A percentile compares a stretch with the other conserved stretches of the same genome.
phyloP scores from a whole-genome alignment of 2,113 vertebrate species.

The Gasterosteus aculeatus region DNA sequence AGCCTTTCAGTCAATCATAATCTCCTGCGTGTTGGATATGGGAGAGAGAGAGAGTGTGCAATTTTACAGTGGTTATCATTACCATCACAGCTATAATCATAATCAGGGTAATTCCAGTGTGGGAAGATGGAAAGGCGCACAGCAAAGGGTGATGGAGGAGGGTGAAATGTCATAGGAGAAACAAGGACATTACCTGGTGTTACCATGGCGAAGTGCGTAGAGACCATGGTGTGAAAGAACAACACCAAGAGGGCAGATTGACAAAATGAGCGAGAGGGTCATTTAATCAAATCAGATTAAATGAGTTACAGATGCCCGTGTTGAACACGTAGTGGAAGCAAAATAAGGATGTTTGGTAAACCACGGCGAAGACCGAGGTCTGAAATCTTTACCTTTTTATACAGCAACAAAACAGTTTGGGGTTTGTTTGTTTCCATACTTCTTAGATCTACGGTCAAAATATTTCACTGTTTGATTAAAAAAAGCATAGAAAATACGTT shows the following conservation, averaged over 20 bases:
- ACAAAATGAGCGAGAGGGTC: slow-evolving; percentile 26
- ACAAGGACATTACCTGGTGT: slow-evolving; percentile 60
- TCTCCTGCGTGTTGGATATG: slow-evolving; percentile 71
- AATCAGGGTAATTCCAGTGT: slow-evolving; percentile 78
- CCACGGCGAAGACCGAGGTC: background rate
- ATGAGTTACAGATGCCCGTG: background rate
- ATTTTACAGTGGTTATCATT: slow-evolving; percentile 75
- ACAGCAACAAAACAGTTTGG: background rate
- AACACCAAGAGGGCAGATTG: slow-evolving; percentile 35
- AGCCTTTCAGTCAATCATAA: slow-evolving; percentile 73
- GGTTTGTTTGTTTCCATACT: too few relatives aligned
- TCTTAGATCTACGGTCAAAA: too few relatives aligned
- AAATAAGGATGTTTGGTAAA: slow-evolving; percentile 19
- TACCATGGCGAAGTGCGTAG: slow-evolving; percentile 56
- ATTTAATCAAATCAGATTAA: slow-evolving; percentile 58
- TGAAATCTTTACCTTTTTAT: background rate
- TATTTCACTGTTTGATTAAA: too few relatives aligned
- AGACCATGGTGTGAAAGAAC: slow-evolving; percentile 22
- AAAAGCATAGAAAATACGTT: background rate
- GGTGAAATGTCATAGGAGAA: slow-evolving; percentile 68
- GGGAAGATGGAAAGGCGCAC: slow-evolving; percentile 70
- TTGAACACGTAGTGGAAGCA: slow-evolving; percentile 25
- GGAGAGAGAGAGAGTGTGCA: slow-evolving; percentile 54
- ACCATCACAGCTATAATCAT: slow-evolving; percentile 77
- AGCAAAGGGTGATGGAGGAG: slow-evolving; percentile 69